Evolutionary conservation across 1,140 invertebrate genomes (phyloP), one percentile per base, ranked within the genome.

Genomic region (Gryllus bimaculatus): DNA sequence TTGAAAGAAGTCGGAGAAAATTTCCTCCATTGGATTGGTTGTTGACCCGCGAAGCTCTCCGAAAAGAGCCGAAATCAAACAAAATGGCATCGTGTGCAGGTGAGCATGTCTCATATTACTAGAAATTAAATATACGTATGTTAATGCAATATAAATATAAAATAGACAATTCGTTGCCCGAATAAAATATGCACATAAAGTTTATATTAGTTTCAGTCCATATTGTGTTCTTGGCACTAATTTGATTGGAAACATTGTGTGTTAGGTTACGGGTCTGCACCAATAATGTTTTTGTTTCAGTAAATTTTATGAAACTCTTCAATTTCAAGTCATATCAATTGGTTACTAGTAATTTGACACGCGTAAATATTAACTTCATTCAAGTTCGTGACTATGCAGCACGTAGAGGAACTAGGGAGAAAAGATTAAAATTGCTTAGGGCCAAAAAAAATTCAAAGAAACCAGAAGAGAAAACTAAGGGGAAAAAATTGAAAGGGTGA

Each of bases 361-460:
- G 54, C 26, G 26, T 39, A 3, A 66, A 66, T 13, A 7, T 18
- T 13, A 18, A 66, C 54, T 66, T 66, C 0, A 66, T 66, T 66
- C 88, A 87, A 84, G 79, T 83, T 26, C 83, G 89, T 77, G 82
- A 86, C 78, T 90, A 89, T 86, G 93, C 93, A 18, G 93, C 93
- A 12, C 88, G 93, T 79, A 94, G 92, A 86, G 92, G 93, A 80
- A 94, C 92, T 8, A 88, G 93, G 81, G 92, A 92, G 80, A 92
- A 90, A 18, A 66, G 18, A 66, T 18, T 66, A 18, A 66, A 66
- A 66, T 13, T 66, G 0, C 10, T 18, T 13, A 66, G 18, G 18
- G 54, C 54, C 18, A 66, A 66, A 13, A 66, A 66, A 66, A 39
- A 5, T 39, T 1, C 54, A 13, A 66, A 66, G 54, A 66, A 66